Evolutionary conservation across 2,113 vertebrate species (phyloP).

Genomic region (Rafetus swinhoei): DNA sequence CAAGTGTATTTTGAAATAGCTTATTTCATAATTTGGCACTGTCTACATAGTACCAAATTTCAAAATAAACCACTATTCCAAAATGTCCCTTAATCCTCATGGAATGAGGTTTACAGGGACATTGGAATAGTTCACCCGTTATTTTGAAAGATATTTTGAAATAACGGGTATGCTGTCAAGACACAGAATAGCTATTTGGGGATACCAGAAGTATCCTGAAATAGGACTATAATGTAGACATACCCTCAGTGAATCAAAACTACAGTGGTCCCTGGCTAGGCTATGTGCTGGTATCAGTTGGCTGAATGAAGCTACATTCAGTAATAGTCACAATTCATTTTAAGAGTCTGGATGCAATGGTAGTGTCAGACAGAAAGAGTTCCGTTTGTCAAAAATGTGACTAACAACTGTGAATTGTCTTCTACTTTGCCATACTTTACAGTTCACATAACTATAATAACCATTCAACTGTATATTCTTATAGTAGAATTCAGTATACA

Average conservation of each 20-base stretch:
- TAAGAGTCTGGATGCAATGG: not conserved
- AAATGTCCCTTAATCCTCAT: no score
- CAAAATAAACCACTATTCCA: no score
- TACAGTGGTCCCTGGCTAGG: not conserved
- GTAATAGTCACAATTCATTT: not conserved
- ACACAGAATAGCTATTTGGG: no score
- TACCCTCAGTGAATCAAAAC: not conserved
- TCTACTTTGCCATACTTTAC: not conserved
- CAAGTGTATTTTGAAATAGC: no score
- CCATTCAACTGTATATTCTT: not conserved
- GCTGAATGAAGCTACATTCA: not conserved
- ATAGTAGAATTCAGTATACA: not conserved
- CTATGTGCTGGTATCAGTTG: not conserved
- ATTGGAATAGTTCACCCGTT: no score
- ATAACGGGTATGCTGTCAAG: no score
- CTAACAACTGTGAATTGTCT: not conserved
- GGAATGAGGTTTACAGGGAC: no score
- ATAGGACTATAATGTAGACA: no score
- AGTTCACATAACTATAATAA: not conserved
- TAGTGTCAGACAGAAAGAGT: not conserved
- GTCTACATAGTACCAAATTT: no score
- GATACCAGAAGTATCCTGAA: no score
- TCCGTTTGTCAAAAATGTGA: not conserved
- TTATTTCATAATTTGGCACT: no score
- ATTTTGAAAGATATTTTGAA: no score